These are phyloP conservation scores for Ammodytes dubius DNA, from an alignment of 2,113 vertebrate genomes.

Conservation along the genomic window DNA sequence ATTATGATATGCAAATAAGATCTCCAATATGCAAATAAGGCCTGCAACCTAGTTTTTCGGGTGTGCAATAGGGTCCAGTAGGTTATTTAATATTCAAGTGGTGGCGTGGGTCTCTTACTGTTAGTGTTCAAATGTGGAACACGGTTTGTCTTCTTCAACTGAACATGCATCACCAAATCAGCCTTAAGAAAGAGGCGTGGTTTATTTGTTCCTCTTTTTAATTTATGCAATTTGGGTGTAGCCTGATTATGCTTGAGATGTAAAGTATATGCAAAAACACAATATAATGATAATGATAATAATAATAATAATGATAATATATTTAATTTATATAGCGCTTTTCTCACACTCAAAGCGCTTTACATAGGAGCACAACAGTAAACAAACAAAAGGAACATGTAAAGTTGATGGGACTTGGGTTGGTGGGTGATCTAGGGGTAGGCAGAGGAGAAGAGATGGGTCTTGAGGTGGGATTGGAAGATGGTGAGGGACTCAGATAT, in stretches of 20 bases:
- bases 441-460: too few relatives aligned
- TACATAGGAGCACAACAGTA: too few relatives aligned
- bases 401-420: too few relatives aligned
- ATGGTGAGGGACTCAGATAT: too few relatives aligned
- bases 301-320: too few relatives aligned
- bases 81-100: not conserved
- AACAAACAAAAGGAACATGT: too few relatives aligned
- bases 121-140: not conserved
- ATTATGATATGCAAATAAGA: slow-evolving; percentile 29
- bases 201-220: not conserved
- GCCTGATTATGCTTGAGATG: not conserved
- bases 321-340: too few relatives aligned
- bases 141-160: not conserved
- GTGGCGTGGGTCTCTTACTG: not conserved
- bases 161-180: not conserved
- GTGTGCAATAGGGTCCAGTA: not conserved
- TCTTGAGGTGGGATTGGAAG: too few relatives aligned
- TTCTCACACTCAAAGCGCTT: too few relatives aligned
- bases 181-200: not conserved
- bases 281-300: too few relatives aligned
- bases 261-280: not conserved
- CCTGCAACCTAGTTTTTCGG: slow-evolving; percentile 2
- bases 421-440: too few relatives aligned
- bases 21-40: slow-evolving; percentile 14
- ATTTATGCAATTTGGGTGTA: not conserved